These are phyloP conservation scores for Drosophila ficusphila DNA, from an alignment of 1,140 invertebrate genomes.

Conservation along the genomic window DNA sequence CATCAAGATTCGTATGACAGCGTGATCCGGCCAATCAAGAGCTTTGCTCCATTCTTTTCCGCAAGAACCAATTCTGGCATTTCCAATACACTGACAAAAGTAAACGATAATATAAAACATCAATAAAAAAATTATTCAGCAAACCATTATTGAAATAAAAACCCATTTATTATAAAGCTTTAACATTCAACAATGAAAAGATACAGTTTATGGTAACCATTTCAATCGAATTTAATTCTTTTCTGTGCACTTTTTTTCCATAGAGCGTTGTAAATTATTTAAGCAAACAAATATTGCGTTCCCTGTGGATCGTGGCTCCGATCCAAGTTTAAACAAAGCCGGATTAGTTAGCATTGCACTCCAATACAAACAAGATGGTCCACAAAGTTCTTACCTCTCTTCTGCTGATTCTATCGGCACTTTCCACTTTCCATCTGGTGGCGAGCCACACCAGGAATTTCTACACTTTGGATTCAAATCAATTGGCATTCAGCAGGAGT, in stretches of 20 bases:
- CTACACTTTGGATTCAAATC: neutral
- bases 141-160: no score
- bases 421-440: slow-evolving; percentile 11
- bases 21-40: slow-evolving; percentile 20
- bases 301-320: slow-evolving; percentile 1
- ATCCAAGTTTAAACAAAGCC: neutral
- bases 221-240: neutral
- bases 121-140: no score
- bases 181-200: no score
- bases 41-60: neutral
- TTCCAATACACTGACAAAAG: neutral
- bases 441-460: slow-evolving; percentile 12
- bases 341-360: slow-evolving; percentile 44
- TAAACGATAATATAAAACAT: no score
- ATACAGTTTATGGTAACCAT: no score
- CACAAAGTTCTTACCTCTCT: slow-evolving; percentile 1
- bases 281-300: slow-evolving; percentile 53
- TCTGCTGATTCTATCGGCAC: slow-evolving; percentile 25
- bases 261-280: slow-evolving; percentile 48
- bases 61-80: neutral
- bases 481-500: neutral
- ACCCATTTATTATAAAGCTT: no score
- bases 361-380: slow-evolving; percentile 56
- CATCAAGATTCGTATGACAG: slow-evolving; percentile 1
- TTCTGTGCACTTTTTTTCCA: neutral